phyloP scores from a whole-genome alignment of 92 coral and sea anemone species.

The Actinostola sp. region DNA sequence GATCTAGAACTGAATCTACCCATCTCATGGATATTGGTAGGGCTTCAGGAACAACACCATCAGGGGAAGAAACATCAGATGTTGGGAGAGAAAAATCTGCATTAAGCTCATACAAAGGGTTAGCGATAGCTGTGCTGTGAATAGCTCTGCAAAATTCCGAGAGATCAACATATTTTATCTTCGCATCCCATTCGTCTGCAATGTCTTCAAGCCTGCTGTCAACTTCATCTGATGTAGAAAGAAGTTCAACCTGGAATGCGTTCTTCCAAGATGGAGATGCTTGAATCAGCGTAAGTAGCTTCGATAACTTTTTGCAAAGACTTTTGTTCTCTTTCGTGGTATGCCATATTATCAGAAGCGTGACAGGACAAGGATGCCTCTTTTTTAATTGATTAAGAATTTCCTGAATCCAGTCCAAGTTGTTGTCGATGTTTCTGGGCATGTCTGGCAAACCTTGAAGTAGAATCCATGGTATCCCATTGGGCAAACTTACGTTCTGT shows the following conservation, averaged over 20 bases:
- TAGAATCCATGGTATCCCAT: slow-evolving; percentile 72
- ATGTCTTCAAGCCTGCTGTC: slow-evolving; percentile 45
- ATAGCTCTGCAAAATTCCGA: slow-evolving; percentile 58
- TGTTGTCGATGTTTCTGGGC: slow-evolving; percentile 22
- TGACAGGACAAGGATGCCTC: slow-evolving; percentile 42
- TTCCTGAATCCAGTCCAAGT: slow-evolving; percentile 57
- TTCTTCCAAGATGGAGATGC: slow-evolving; percentile 27
- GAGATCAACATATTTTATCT: slow-evolving; percentile 25
- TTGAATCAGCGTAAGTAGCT: slow-evolving; percentile 31
- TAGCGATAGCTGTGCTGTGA: slow-evolving; percentile 27
- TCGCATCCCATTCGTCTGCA: slow-evolving; percentile 53
- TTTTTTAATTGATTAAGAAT: slow-evolving; percentile 43
- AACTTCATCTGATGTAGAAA: slow-evolving; percentile 29
- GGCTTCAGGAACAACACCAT: background rate
- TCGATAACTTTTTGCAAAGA: slow-evolving; percentile 39
- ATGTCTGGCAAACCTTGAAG: slow-evolving; percentile 58
- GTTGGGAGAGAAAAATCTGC: slow-evolving; percentile 71
- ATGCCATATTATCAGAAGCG: slow-evolving; percentile 57
- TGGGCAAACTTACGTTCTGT: slow-evolving; percentile 24
- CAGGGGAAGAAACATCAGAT: slow-evolving; percentile 18
- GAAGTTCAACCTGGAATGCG: slow-evolving; percentile 34
- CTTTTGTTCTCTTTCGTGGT: slow-evolving; percentile 11
- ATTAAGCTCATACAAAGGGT: slow-evolving; percentile 36
- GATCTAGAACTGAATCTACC: slow-evolving; percentile 59
- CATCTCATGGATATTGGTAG: slow-evolving; percentile 59